Evolutionary conservation across 2,797 vertebrate species (phyloP).

Genomic region (Acipenser transmontanus): DNA sequence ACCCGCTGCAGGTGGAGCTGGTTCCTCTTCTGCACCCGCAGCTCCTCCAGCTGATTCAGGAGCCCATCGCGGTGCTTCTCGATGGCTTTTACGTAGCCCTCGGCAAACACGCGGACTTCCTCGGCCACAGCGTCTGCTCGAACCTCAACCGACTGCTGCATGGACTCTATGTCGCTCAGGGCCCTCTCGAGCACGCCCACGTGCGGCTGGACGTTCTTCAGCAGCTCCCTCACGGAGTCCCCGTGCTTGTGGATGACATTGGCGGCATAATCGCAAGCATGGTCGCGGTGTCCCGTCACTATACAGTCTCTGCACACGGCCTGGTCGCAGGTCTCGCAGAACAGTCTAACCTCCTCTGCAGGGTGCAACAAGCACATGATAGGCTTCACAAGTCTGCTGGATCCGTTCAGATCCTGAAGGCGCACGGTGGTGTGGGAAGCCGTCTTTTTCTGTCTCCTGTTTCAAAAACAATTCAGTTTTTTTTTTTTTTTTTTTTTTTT

Average conservation of each 20-base stretch:
- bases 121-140: constrained; percentile 46
- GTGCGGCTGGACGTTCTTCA: constrained; percentile 57
- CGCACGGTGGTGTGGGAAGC: constrained; percentile 60
- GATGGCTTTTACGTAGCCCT: constrained; percentile 65
- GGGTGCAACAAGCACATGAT: constrained; percentile 72
- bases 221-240: constrained; percentile 63
- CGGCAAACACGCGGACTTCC: constrained; percentile 64
- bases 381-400: constrained; percentile 55
- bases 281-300: constrained; percentile 67
- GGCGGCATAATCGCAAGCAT: constrained; percentile 53
- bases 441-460: constrained; percentile 82
- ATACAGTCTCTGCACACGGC: constrained; percentile 76
- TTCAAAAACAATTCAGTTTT: not conserved
- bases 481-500: too few relatives aligned
- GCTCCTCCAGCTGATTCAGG: constrained; percentile 69
- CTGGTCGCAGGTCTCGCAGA: constrained; percentile 77
- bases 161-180: constrained; percentile 52
- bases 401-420: constrained; percentile 60
- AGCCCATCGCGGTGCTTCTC: constrained; percentile 70
- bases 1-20: constrained; percentile 74
- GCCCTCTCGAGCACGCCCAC: constrained; percentile 57
- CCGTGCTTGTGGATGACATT: constrained; percentile 64
- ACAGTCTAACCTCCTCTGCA: constrained; percentile 74
- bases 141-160: constrained; percentile 45
- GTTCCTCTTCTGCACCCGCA: constrained; percentile 66